These are phyloP conservation scores for Poecile montanus DNA, from an alignment of 2,797 vertebrate species.

Conservation along the genomic window DNA sequence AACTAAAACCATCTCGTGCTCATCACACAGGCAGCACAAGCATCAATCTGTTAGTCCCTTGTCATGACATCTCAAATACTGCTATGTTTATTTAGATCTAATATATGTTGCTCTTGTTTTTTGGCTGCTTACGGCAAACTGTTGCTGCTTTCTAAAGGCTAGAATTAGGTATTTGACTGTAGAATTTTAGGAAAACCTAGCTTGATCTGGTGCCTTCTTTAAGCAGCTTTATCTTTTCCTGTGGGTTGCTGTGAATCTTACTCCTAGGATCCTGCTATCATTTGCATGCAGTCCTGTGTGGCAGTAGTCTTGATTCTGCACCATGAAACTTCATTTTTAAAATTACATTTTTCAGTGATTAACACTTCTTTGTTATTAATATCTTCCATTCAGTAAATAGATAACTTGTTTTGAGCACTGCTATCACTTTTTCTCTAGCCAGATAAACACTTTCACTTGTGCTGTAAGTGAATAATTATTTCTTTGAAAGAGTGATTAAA, in stretches of 20 bases:
- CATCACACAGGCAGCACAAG: not conserved
- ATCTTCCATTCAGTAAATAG: not conserved
- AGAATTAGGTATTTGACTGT: not conserved
- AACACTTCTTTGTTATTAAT: not conserved
- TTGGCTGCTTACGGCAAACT: not conserved
- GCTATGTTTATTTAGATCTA: not conserved
- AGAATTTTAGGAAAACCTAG: not conserved
- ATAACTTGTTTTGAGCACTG: not conserved
- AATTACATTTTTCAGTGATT: not conserved
- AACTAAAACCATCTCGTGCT: not conserved
- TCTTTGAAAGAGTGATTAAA: slow-evolving; percentile 23
- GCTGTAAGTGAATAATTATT: not conserved
- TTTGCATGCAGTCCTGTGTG: not conserved
- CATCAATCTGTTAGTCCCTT: not conserved
- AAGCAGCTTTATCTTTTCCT: not conserved
- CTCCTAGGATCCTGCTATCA: not conserved
- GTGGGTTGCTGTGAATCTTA: not conserved
- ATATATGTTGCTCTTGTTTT: not conserved
- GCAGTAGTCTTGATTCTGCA: not conserved
- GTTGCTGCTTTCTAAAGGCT: not conserved
- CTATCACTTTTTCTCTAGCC: not conserved
- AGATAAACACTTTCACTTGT: not conserved
- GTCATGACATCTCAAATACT: not conserved
- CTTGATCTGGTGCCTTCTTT: not conserved
- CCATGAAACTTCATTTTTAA: not conserved